Percentiles rank a stretch among this genome's conserved stretches.
phyloP scores from a whole-genome alignment of 2,797 vertebrate species.

The Xiphorhynchus erythropygius region DNA sequence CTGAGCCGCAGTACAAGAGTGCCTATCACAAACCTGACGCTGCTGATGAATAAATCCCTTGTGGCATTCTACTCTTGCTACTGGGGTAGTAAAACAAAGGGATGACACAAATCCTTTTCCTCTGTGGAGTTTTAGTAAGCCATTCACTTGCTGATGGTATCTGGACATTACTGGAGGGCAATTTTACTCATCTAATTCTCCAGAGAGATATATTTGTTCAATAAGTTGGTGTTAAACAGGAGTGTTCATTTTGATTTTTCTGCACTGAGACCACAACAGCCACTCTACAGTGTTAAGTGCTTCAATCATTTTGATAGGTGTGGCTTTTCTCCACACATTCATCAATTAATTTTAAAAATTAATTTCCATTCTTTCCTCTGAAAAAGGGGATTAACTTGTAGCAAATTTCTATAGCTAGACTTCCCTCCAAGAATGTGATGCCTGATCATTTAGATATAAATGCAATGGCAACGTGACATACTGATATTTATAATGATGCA shows the following conservation, averaged over 20 bases:
- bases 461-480: not conserved
- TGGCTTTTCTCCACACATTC: not conserved
- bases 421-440: not conserved
- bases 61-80: accelerated
- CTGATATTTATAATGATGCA: not conserved
- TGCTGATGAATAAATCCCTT: accelerated
- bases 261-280: not conserved
- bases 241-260: not conserved
- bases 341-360: not conserved
- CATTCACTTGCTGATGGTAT: not conserved
- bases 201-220: not conserved
- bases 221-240: not conserved
- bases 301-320: not conserved
- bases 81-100: not conserved
- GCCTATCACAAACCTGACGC: not conserved
- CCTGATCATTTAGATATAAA: not conserved
- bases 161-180: not conserved
- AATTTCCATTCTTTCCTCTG: not conserved
- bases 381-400: not conserved
- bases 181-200: not conserved
- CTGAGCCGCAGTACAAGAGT: accelerated
- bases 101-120: not conserved
- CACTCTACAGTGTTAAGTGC: not conserved
- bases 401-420: not conserved
- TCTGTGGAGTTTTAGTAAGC: not conserved